These are phyloP conservation scores for Esperia sulphurella DNA, from an alignment of 2,888 invertebrate species.

Conservation along the genomic window DNA sequence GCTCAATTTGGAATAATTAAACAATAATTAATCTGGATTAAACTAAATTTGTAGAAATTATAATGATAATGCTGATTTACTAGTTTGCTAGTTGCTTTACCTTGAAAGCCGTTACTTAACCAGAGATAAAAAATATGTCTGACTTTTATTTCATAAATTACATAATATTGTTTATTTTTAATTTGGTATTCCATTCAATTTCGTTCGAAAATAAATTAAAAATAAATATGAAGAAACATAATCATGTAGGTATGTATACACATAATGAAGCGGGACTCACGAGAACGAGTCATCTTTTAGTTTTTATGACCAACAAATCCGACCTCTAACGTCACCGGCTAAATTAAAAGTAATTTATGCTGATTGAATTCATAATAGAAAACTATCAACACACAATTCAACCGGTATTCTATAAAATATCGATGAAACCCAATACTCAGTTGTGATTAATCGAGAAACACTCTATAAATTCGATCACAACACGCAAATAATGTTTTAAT, in stretches of 20 bases:
- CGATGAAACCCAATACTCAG: slow-evolving; percentile 23
- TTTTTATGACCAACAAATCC: slow-evolving; percentile 36
- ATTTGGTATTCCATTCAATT: slow-evolving; percentile 22
- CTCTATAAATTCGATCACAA: slow-evolving; percentile 54
- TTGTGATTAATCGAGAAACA: slow-evolving; percentile 55
- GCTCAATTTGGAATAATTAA: no score
- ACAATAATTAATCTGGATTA: no score
- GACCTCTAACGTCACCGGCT: slow-evolving; percentile 52
- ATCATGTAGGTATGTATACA: slow-evolving; percentile 29
- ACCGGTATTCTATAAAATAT: slow-evolving; percentile 32
- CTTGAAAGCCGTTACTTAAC: no score
- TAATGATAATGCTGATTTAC: no score
- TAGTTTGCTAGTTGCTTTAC: no score
- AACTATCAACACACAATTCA: slow-evolving; percentile 60
- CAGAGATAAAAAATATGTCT: no score
- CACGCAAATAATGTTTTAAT: slow-evolving; percentile 69
- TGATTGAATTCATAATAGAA: slow-evolving; percentile 76
- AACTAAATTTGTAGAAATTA: no score
- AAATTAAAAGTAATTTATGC: slow-evolving; percentile 75
- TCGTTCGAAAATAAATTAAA: slow-evolving; percentile 38
- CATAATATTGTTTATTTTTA: no score
- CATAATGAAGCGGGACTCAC: slow-evolving; percentile 47
- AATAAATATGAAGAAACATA: slow-evolving; percentile 47
- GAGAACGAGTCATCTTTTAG: slow-evolving; percentile 49
- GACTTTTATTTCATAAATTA: no score